Evolutionary conservation across 2,797 vertebrate species (phyloP), one percentile per base, ranked within the genome.

Genomic region (Thamnophis elegans): DNA sequence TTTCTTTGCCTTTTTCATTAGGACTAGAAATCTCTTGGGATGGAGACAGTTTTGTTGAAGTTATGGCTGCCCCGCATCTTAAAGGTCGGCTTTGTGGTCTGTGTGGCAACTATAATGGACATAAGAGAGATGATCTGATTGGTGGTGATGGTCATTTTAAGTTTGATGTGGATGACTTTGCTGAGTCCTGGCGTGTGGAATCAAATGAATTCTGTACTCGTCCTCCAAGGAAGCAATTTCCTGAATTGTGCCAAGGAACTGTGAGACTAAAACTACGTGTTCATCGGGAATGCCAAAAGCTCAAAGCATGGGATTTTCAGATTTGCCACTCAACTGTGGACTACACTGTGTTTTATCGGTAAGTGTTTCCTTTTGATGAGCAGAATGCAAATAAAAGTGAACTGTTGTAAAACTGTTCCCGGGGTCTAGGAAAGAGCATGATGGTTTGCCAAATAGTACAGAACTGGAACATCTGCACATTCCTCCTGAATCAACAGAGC

Each of bases 11-110:
- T 93, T 94, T 68, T 91, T 90, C 91, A 58, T 88, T 94, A 99
- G 99, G 99, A 91, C 97, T 99, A 96, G 99, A 99, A 98, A 99
- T 99, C 97, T 99, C 99, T 0, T 99, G 99, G 99, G 99, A 99
- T 85, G 99, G 99, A 51, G 99, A 99, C 98, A 99, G 99, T 96
- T 99, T 99, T 94, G 99, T 99, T 60, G 99, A 99, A 97, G 98
- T 99, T 9, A 99, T 98, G 91, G 99, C 99, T 0, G 98, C 99
- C 0, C 99, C 99, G 0, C 98, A 99, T 92, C 98, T 99, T 92
- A 98, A 98, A 4, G 98, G 98, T 87, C 99, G 97, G 85, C 98
- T 99, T 85, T 99, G 99, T 36, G 99, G 99, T 60, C 98, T 99
- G 1, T 99, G 99, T 73, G 99, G 99, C 73, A 99, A 99, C 97